Evolutionary conservation across 2,113 vertebrate genomes (phyloP), one percentile per base, ranked within the genome.

Genomic region (Asarcornis scutulata): DNA sequence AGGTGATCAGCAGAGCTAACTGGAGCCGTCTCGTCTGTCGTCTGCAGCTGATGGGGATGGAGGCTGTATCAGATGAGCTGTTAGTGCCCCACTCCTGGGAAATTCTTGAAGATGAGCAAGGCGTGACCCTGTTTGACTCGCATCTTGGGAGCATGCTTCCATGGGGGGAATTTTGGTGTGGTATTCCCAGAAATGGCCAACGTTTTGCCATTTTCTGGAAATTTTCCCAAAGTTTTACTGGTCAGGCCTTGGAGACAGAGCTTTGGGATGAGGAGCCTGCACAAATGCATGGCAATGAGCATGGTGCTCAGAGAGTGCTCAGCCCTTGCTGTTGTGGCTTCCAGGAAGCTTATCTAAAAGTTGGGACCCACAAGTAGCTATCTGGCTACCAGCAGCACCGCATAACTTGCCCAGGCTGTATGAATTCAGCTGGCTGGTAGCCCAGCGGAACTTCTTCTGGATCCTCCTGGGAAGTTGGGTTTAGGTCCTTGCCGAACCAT

Each of bases 21-120:
- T 4, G 1, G 13, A 50, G 73, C 2, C 0, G 7, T 50, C 64
- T 73, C 2, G 0, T 31, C 40, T 83, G 55, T 55, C 50, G 40
- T 77, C 31, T 1, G 3, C 63, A 71, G 59, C 20, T 71, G 29
- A 3, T 29, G 50, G n/a, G 53, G 40, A 71, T 36, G 0, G 0
- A 83, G n/a, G 14, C 23, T 83, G 46, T 66, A 59, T 46, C 68
- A 86, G 68, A 23, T 0, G 3, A 94, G 52, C 56, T 52, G 88
- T 27, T 60, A 82, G n/a, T 78, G 44, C 50, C 48, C 58, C 17
- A 3, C n/a, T 77, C 22, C 13, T 0, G 0, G 25, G 38, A 29
- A 77, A 18, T 74, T 40, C 76, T 67, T 3, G 1, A 64, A 68
- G 68, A 26, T 38, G 7, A 23, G 7, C 18, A n/a, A 87, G 32